Percentiles rank a stretch among this genome's conserved stretches.
Conservation (phyloP, 2,888 invertebrate species). For the Tetranychus truncatus region DNA sequence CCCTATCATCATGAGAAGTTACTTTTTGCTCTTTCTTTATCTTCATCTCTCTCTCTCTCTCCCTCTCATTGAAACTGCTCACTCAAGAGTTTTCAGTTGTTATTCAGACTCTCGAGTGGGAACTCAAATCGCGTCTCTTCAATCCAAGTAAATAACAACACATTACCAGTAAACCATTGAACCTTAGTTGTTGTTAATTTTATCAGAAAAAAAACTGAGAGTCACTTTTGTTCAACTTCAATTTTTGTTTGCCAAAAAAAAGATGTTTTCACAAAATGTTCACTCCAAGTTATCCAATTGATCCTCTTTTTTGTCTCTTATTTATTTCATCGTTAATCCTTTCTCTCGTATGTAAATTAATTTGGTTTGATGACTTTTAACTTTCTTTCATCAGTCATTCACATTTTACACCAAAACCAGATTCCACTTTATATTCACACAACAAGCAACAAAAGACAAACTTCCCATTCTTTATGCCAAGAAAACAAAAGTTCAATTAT, state of each 20-base stretch:
- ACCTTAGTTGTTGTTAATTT: no score
- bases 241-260: background rate
- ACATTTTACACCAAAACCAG: background rate
- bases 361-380: background rate
- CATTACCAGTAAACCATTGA: no score
- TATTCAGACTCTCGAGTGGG: background rate
- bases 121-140: background rate
- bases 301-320: background rate
- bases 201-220: no score
- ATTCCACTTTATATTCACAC: background rate
- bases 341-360: background rate
- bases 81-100: background rate
- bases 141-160: background rate
- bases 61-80: background rate
- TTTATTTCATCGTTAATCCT: background rate
- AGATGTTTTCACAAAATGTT: background rate
- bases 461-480: no score
- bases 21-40: background rate
- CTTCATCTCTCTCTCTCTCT: background rate
- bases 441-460: background rate
- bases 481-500: background rate
- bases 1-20: background rate
- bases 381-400: background rate
- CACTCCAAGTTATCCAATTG: background rate
- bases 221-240: background rate